Percentiles rank a stretch among this genome's conserved stretches.
These are phyloP conservation scores for Procambarus virginalis DNA, from an alignment of 1,140 invertebrate genomes.

Conservation along the genomic window DNA sequence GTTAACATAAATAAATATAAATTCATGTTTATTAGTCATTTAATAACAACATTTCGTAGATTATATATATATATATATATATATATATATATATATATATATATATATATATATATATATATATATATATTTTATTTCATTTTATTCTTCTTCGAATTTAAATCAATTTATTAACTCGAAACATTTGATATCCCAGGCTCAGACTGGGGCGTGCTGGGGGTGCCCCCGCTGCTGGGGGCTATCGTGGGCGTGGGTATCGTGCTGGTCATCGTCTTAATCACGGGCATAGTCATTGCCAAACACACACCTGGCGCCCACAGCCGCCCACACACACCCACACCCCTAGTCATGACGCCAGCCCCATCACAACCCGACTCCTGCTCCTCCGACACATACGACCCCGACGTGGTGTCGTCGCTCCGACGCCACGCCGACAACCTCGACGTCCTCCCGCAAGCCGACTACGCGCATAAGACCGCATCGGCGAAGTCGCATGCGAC, in stretches of 20 bases:
- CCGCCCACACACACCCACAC: constrained; percentile 47
- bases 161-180: not conserved
- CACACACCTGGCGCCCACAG: constrained; percentile 13
- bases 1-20: no score
- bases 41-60: not conserved
- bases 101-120: constrained; percentile 23
- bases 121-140: not conserved
- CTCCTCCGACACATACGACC: constrained; percentile 48
- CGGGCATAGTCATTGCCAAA: constrained; percentile 39
- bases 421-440: constrained; percentile 36
- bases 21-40: no score
- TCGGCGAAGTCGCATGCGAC: not conserved
- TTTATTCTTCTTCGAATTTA: not conserved
- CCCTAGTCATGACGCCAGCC: constrained; percentile 46
- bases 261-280: constrained; percentile 35
- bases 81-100: constrained; percentile 28
- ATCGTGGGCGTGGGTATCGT: constrained; percentile 46
- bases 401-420: constrained; percentile 45
- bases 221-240: constrained; percentile 49
- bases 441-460: constrained; percentile 34
- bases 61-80: constrained; percentile 2
- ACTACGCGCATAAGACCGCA: not conserved
- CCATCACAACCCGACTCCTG: no score
- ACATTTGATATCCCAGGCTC: constrained; percentile 21
- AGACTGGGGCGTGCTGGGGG: constrained; percentile 18